Evolutionary conservation across 2,113 vertebrate genomes (phyloP).

Genomic region (Grallaria varia): DNA sequence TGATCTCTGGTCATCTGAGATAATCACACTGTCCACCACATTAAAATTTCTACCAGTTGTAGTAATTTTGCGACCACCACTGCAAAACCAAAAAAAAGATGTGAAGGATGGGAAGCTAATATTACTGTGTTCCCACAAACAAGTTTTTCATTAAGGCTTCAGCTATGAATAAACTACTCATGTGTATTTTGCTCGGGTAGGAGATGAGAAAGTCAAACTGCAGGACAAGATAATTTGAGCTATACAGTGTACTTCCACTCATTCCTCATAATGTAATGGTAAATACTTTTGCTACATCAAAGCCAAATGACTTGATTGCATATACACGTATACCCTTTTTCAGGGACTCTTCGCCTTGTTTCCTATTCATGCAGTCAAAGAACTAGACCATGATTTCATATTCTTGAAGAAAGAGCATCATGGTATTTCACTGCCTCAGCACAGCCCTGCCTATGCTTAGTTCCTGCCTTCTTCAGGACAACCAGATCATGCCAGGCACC

Average conservation of each 20-base stretch:
- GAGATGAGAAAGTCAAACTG: background rate
- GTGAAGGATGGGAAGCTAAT: background rate
- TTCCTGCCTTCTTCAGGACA: background rate
- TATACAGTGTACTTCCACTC: background rate
- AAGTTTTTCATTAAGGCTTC: background rate
- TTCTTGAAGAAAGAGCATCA: background rate
- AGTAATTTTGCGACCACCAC: constrained; percentile 83
- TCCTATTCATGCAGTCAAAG: background rate
- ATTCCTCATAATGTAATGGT: background rate
- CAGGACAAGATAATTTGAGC: background rate
- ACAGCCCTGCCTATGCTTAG: background rate
- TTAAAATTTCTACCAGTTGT: constrained; percentile 80
- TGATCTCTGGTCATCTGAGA: constrained; percentile 71
- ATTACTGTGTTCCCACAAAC: background rate
- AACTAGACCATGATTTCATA: background rate
- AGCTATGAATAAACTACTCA: background rate
- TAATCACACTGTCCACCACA: constrained; percentile 78
- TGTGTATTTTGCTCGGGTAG: background rate
- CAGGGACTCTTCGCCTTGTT: background rate
- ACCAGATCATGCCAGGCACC: background rate
- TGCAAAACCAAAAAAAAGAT: constrained; percentile 24
- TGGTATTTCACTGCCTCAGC: background rate
- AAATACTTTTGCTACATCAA: background rate
- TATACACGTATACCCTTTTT: background rate
- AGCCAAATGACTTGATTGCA: background rate